Percentiles rank a stretch among this genome's conserved stretches.
Conservation (phyloP, 1,140 invertebrate genomes). For the Aphaenogaster floridana region DNA sequence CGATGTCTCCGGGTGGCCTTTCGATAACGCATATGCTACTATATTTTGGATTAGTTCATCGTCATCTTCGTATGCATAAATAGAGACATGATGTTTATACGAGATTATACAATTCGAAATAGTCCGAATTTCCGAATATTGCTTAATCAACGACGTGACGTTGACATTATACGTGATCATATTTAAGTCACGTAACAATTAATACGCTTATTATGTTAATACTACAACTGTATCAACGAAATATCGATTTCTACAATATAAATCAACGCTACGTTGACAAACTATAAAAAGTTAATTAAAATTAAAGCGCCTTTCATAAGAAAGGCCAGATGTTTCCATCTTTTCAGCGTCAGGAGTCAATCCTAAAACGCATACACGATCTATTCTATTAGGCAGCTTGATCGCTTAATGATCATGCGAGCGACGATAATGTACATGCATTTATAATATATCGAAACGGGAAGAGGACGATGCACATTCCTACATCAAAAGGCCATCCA, state of each 20-base stretch:
- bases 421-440: not conserved
- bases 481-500: slow-evolving; percentile 58
- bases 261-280: not conserved
- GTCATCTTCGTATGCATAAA: slow-evolving; percentile 38
- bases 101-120: not conserved
- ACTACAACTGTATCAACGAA: slow-evolving; percentile 9
- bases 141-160: not conserved
- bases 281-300: slow-evolving; percentile 20
- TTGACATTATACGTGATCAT: not conserved
- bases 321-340: not conserved
- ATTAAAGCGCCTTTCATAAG: not conserved
- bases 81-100: not conserved
- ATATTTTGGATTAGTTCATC: slow-evolving; percentile 8
- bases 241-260: slow-evolving; percentile 19
- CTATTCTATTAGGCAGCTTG: not conserved
- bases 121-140: not conserved
- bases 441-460: slow-evolving; percentile 29
- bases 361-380: not conserved
- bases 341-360: not conserved
- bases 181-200: slow-evolving; percentile 4
- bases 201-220: not conserved
- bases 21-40: not conserved
- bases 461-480: slow-evolving; percentile 44
- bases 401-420: not conserved
- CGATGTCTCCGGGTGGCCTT: slow-evolving; percentile 38